phyloP scores from a whole-genome alignment of 1,140 invertebrate species.

The Paraescarpia echinospica region DNA sequence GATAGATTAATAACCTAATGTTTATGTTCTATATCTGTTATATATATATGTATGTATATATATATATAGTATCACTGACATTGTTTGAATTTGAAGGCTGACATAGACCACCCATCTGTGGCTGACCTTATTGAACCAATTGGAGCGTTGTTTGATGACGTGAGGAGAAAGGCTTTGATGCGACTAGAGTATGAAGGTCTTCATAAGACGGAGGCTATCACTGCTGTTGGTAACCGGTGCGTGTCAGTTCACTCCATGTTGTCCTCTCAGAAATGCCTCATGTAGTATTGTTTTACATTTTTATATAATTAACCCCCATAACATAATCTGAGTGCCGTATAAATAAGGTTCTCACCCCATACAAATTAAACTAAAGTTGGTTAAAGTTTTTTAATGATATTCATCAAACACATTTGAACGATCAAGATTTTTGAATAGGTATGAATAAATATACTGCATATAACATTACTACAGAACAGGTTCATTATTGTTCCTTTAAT shows the following conservation, averaged over 20 bases:
- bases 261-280: neutral
- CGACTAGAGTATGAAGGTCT: constrained; percentile 94
- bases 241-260: constrained; percentile 59
- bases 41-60: no score
- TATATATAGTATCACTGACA: no score
- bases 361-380: no score
- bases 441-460: no score
- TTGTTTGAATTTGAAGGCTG: constrained; percentile 63
- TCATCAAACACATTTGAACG: no score
- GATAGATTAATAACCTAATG: no score
- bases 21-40: no score
- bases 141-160: constrained; percentile 81
- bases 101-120: constrained; percentile 82
- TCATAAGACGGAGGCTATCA: constrained; percentile 74
- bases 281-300: neutral
- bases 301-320: neutral
- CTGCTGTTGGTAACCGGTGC: constrained; percentile 65
- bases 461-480: no score
- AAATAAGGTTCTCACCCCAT: no score
- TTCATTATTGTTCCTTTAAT: neutral
- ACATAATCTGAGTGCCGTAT: neutral
- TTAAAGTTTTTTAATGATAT: no score
- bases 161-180: constrained; percentile 91
- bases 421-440: no score
- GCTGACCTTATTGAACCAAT: constrained; percentile 79